phyloP scores from a whole-genome alignment of 2,888 invertebrate species.

The Pyrrhia umbra region DNA sequence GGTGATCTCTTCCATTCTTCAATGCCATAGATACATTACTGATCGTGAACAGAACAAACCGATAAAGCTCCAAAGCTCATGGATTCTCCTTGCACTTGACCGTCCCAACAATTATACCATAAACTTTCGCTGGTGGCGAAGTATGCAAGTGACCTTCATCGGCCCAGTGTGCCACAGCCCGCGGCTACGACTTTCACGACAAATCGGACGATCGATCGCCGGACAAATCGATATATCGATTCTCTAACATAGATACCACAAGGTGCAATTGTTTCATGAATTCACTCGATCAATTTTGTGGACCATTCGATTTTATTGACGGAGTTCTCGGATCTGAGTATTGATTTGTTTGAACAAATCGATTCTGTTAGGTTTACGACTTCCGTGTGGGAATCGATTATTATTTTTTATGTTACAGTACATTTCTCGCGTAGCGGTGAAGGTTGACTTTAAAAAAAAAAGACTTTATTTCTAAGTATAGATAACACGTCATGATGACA shows the following conservation, averaged over 20 bases:
- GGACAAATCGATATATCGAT: constrained; percentile 60
- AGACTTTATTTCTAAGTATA: not conserved
- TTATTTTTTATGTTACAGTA: constrained; percentile 20
- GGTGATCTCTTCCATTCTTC: constrained; percentile 6
- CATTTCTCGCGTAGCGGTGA: constrained; percentile 17
- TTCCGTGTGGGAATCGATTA: constrained; percentile 56
- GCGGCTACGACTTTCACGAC: constrained; percentile 80
- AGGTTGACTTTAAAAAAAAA: constrained; percentile 4
- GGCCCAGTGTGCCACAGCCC: constrained; percentile 76
- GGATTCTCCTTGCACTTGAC: constrained; percentile 82
- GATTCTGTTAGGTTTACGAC: constrained; percentile 45
- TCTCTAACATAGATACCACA: constrained; percentile 32
- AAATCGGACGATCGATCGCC: constrained; percentile 57
- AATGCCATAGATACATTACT: constrained; percentile 12
- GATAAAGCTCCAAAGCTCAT: constrained; percentile 47
- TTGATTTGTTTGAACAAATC: constrained; percentile 55
- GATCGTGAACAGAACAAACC: constrained; percentile 13
- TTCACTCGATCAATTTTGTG: constrained; percentile 33
- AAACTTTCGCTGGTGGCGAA: constrained; percentile 82
- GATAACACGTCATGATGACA: constrained; percentile 10
- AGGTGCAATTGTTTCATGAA: constrained; percentile 35
- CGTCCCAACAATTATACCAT: constrained; percentile 77
- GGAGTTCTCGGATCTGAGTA: constrained; percentile 39
- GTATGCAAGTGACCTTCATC: constrained; percentile 80
- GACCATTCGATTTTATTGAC: constrained; percentile 45